phyloP scores from a whole-genome alignment of 2,888 invertebrate genomes.

The Drosophila picticornis region DNA sequence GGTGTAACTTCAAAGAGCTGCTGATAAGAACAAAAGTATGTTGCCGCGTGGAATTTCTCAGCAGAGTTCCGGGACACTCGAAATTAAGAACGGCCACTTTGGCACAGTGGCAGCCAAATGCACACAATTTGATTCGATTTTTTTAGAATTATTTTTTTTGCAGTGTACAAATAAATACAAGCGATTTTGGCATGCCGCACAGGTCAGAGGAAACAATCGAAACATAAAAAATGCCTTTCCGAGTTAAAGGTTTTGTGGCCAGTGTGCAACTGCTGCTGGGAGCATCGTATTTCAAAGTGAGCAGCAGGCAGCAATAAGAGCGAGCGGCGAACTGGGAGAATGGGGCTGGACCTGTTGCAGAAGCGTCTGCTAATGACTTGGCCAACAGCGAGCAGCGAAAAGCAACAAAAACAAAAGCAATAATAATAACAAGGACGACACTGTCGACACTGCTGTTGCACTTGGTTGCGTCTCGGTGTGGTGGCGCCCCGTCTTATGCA shows the following conservation, averaged over 20 bases:
- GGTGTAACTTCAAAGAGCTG: constrained; percentile 66
- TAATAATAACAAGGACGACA: constrained; percentile 5
- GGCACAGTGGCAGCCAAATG: constrained; percentile 29
- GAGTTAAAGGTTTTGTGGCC: not conserved
- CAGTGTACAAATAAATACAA: not conserved
- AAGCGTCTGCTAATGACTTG: constrained; percentile 10
- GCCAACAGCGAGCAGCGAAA: constrained; percentile 8
- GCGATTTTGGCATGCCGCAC: not conserved
- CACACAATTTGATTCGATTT: not conserved
- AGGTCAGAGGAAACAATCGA: not conserved
- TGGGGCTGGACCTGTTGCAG: constrained; percentile 47
- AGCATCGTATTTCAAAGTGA: constrained; percentile 48
- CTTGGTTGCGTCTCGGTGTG: constrained; percentile 2
- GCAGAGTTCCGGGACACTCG: constrained; percentile 28
- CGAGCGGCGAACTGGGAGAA: not conserved
- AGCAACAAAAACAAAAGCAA: not conserved
- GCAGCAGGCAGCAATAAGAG: constrained; percentile 6
- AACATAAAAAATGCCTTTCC: not conserved
- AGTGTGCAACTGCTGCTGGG: constrained; percentile 36
- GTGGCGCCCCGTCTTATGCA: constrained; percentile 38
- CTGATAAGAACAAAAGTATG: constrained; percentile 73
- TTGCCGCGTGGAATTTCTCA: constrained; percentile 64
- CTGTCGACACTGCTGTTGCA: constrained; percentile 30
- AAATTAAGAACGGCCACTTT: constrained; percentile 46
- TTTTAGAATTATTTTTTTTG: not conserved